Evolutionary conservation across 2,888 invertebrate genomes (phyloP), one percentile per base, ranked within the genome.

Genomic region (Caenorhabditis sp.): DNA sequence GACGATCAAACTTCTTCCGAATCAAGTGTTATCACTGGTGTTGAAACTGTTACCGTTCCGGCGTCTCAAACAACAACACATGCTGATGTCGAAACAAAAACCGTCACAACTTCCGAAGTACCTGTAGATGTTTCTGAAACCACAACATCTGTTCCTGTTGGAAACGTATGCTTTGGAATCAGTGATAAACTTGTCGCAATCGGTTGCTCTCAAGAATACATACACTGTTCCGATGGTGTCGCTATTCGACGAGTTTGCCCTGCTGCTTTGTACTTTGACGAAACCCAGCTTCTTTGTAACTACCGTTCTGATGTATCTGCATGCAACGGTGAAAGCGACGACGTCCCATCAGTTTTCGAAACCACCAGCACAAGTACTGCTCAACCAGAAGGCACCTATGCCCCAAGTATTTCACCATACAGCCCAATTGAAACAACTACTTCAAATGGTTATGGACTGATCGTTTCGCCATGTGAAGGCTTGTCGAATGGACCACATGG

Each of bases 121-220:
- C 4, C 31, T 8, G 43, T 53, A 17, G 60, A 58, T 50, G 27
- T 12, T 26, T 19, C n/a, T 37, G 19, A n/a, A 17, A 36, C 37
- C 36, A 57, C 61, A 21, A 37, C 62, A 12, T 24, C 58, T 19
- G 27, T 43, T 36, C 14, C 17, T 5, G 14, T 17, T 23, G 58
- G 21, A 14, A 19, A 55, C 10, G 10, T 6, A 6, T 63, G 63
- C 26, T 1, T 21, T 19, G 50, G 31, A 19, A 43, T 63, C 1
- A 19, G 60, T 5, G 31, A 62, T 1, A 64, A 65, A 26, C 49
- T 66, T 0, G 58, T 66, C 50, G 24, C 69, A 1, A n/a, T 74
- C 17, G 69, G 69, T 23, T 74, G 74, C 57, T 74, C 74, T 6
- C 65, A 66, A 43, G 65, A 74, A 53, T 74, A 68, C 54, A 55